Evolutionary conservation across 2,888 invertebrate species (phyloP).

Genomic region (Podotricha telesiphe): DNA sequence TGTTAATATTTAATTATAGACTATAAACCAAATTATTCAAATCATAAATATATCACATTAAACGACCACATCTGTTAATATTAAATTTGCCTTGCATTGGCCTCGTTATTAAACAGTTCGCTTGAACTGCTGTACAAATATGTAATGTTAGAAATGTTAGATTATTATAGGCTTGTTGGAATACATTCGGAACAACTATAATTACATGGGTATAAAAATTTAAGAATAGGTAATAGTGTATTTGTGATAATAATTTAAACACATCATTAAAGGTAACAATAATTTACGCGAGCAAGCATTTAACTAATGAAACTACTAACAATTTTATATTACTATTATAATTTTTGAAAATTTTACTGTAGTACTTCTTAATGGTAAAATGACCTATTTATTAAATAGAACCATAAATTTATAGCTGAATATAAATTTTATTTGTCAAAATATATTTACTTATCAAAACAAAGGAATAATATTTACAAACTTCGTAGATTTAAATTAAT

Average conservation of each 20-base stretch:
- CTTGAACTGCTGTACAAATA: slow-evolving; percentile 6
- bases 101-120: slow-evolving; percentile 13
- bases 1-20: slow-evolving; percentile 14
- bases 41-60: slow-evolving; percentile 21
- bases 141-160: neutral
- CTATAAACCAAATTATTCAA: slow-evolving; percentile 11
- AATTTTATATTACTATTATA: too few relatives aligned
- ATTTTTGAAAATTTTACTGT: too few relatives aligned
- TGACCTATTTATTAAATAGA: neutral
- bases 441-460: slow-evolving; percentile 44
- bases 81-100: slow-evolving; percentile 25
- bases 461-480: slow-evolving; percentile 55
- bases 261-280: too few relatives aligned
- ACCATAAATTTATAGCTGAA: neutral
- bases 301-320: too few relatives aligned
- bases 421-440: slow-evolving; percentile 31
- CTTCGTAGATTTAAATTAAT: slow-evolving; percentile 62
- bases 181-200: neutral
- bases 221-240: neutral
- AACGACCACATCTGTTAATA: slow-evolving; percentile 21
- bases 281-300: too few relatives aligned
- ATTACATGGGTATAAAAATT: neutral
- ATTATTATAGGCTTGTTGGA: neutral
- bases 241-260: neutral
- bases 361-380: neutral